These are phyloP conservation scores for Urocolius indicus DNA, from an alignment of 2,113 vertebrate species.

Conservation along the genomic window DNA sequence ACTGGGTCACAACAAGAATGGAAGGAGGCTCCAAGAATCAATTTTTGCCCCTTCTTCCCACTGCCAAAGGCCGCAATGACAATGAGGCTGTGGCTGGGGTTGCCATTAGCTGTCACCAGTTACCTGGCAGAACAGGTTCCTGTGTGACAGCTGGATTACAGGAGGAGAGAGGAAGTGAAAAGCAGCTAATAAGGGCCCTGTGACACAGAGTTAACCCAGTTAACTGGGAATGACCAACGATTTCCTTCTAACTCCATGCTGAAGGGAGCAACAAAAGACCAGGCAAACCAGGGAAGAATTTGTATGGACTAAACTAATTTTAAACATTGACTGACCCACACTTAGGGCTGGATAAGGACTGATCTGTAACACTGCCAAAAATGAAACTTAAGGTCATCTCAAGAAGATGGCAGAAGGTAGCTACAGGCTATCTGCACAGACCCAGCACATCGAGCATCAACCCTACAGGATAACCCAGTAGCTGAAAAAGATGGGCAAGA, in stretches of 20 bases:
- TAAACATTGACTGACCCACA: background rate
- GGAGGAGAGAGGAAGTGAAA: constrained; percentile 45
- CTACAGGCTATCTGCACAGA: background rate
- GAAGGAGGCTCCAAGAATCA: background rate
- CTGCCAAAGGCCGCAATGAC: background rate
- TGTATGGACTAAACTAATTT: background rate
- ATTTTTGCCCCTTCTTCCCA: background rate
- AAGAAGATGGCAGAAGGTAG: background rate
- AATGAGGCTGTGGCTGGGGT: background rate
- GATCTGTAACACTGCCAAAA: background rate
- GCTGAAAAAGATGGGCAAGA: background rate
- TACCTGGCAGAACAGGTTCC: constrained; percentile 44
- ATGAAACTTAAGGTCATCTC: background rate
- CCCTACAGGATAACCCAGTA: background rate
- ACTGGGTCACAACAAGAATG: constrained; percentile 1
- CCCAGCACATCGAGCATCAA: accelerated
- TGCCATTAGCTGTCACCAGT: constrained; percentile 8
- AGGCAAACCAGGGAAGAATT: background rate
- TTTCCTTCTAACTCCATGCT: background rate
- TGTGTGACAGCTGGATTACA: background rate
- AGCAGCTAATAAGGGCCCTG: background rate
- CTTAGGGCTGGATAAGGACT: background rate
- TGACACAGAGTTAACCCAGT: background rate
- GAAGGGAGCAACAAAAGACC: background rate
- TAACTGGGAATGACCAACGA: background rate